Base-by-base conservation (phyloP, 2,888 invertebrate species). In the Chymomyza fuscimana region DNA sequence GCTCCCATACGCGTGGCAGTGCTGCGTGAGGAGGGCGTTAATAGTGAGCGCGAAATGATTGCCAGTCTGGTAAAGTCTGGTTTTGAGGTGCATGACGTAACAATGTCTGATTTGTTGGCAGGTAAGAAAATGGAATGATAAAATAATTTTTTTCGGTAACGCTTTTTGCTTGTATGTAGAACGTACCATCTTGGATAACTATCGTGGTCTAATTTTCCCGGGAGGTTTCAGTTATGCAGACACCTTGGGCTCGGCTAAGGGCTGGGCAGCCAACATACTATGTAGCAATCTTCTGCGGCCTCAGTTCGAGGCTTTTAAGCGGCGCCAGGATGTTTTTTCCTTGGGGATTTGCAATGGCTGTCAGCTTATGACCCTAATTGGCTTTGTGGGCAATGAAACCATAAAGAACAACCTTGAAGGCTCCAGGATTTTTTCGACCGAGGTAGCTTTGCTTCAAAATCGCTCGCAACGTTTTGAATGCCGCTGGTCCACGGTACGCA, bases 331-430 rank as follows among this genome's bases (percentile, higher is more conserved):
- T 90, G 98, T 98, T 0, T 99, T 99, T 92, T 98, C 98, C 65
- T 93, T 99, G 78, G 99, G 99, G 40, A 96, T 99, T n/a, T 99
- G 99, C 90, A 99, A 99, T 91, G 99, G 99, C 0, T 99, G 99
- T 89, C 99, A 99, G 90, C 92, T 99, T 77, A 97, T 99, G 97
- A 97, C 96, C 5, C 92, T 97, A 29, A 94, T 99, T 6, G 98
- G 98, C 5, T 99, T 98, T 97, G 93, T 99, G 62, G 96, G 96
- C 58, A 93, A 97, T n/a, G 16, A 52, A 1, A 22, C 63, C 63
- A 80, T n/a, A 82, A 79, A 10, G 5, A 64, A 51, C 2, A 63
- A 65, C 2, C 40, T 25, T 40, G 62, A 58, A 12, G 19, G 51
- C 6, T 9, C 61, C 4, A 15, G 10, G 7, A 65, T 58, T 1